These are phyloP conservation scores for Tetramorium parvispinum DNA, from an alignment of 1,140 invertebrate species.

Conservation along the genomic window DNA sequence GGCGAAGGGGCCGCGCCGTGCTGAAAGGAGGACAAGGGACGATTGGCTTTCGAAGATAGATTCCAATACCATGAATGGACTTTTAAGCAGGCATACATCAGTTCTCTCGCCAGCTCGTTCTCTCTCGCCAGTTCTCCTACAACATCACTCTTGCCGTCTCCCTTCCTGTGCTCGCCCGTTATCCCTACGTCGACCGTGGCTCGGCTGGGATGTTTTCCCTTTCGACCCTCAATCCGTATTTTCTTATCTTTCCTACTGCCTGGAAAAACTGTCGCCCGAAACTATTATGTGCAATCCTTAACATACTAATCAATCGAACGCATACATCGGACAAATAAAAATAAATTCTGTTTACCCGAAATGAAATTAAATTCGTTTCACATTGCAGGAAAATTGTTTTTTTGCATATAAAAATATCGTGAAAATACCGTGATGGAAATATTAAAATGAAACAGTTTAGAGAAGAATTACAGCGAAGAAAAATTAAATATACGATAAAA, in stretches of 20 bases:
- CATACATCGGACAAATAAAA: slow-evolving; percentile 1
- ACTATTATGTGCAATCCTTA: slow-evolving; percentile 58
- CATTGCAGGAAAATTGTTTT: background rate
- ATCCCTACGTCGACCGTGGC: slow-evolving; percentile 12
- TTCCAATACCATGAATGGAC: slow-evolving; percentile 74
- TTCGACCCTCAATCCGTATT: slow-evolving; percentile 54
- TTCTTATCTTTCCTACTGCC: background rate
- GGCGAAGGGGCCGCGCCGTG: background rate
- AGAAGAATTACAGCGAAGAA: background rate
- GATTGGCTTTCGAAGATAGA: slow-evolving; percentile 70
- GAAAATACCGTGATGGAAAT: background rate
- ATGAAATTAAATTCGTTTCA: background rate
- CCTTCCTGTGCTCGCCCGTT: slow-evolving; percentile 30
- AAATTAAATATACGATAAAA: background rate
- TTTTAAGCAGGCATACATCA: slow-evolving; percentile 74
- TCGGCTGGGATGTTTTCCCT: slow-evolving; percentile 43
- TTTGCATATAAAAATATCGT: background rate
- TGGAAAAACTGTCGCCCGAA: slow-evolving; percentile 18
- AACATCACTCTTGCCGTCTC: slow-evolving; percentile 36
- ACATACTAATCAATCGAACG: slow-evolving; percentile 41
- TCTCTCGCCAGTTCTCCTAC: slow-evolving; percentile 44
- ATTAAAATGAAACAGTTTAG: background rate
- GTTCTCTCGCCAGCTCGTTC: slow-evolving; percentile 15
- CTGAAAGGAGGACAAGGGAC: slow-evolving; percentile 68
- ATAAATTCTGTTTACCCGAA: slow-evolving; percentile 9